Percentiles rank a stretch among this genome's conserved stretches.
phyloP scores from a whole-genome alignment of 1,140 invertebrate genomes.

The Bombus vancouverensis region DNA sequence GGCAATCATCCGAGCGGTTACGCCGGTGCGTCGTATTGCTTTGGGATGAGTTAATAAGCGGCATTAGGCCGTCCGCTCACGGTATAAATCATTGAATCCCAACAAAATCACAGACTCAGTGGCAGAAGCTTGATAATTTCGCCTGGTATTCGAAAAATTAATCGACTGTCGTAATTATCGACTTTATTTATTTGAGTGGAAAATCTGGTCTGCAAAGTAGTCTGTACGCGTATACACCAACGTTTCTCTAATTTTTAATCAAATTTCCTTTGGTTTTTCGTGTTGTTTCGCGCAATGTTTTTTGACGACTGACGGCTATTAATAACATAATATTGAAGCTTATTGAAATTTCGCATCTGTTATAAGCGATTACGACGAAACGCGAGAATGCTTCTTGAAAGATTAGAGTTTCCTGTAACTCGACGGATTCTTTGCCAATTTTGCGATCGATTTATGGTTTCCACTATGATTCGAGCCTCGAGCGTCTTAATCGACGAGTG shows the following conservation, averaged over 20 bases:
- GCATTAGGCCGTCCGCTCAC: conserved; percentile 33
- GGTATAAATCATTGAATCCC: conserved; percentile 29
- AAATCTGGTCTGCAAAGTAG: not conserved
- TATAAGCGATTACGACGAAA: not conserved
- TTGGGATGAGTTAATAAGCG: conserved; percentile 47
- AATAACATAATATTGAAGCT: not conserved
- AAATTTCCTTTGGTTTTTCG: not conserved
- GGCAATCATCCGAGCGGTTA: conserved; percentile 34
- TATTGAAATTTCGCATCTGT: conserved; percentile 17
- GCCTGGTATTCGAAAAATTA: not conserved
- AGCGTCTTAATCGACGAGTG: not conserved
- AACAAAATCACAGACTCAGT: conserved; percentile 8
- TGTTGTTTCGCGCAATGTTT: not conserved
- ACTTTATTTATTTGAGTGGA: not conserved
- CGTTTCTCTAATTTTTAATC: not conserved
- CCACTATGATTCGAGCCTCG: too few relatives aligned
- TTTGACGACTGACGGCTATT: not conserved
- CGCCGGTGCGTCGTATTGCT: conserved; percentile 24
- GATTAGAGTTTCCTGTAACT: conserved; percentile 4
- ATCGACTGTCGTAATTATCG: conserved; percentile 26
- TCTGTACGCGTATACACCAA: too few relatives aligned
- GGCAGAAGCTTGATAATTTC: conserved; percentile 8
- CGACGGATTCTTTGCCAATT: not conserved
- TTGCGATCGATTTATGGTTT: not conserved
- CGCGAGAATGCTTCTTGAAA: not conserved